These are phyloP conservation scores for Philantomba maxwellii DNA, from an alignment of 2,113 vertebrate genomes.

Conservation along the genomic window DNA sequence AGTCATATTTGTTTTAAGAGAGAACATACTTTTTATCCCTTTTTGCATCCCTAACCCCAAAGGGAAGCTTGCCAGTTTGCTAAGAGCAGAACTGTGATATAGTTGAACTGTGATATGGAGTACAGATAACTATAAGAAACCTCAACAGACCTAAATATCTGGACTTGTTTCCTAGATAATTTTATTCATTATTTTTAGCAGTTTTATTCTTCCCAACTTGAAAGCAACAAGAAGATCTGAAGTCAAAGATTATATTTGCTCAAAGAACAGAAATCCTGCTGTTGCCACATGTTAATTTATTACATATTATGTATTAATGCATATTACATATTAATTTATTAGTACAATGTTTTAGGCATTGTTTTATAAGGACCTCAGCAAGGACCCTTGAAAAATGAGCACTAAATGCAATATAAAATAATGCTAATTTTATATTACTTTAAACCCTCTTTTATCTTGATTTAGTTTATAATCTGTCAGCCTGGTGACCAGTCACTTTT, in stretches of 20 bases:
- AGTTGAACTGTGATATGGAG: slow-evolving; percentile 72
- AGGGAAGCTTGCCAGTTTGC: slow-evolving; percentile 54
- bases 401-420: neutral
- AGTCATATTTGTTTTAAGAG: slow-evolving; percentile 46
- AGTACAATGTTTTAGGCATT: neutral
- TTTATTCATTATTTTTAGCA: slow-evolving; percentile 74
- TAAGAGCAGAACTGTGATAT: slow-evolving; percentile 68
- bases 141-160: slow-evolving; percentile 83
- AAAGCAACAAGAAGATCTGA: slow-evolving; percentile 64
- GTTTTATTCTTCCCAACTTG: slow-evolving; percentile 75
- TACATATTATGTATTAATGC: neutral
- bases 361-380: neutral
- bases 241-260: neutral
- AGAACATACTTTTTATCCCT: neutral
- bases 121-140: slow-evolving; percentile 77
- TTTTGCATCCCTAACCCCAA: neutral
- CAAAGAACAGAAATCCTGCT: neutral
- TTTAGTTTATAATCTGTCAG: neutral
- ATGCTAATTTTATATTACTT: neutral
- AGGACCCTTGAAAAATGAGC: neutral
- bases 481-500: neutral
- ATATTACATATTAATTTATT: neutral
- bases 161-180: slow-evolving; percentile 78
- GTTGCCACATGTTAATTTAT: neutral
- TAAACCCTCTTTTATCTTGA: neutral